Evolutionary conservation across 2,888 invertebrate species (phyloP).

Genomic region (Mamestra brassicae): DNA sequence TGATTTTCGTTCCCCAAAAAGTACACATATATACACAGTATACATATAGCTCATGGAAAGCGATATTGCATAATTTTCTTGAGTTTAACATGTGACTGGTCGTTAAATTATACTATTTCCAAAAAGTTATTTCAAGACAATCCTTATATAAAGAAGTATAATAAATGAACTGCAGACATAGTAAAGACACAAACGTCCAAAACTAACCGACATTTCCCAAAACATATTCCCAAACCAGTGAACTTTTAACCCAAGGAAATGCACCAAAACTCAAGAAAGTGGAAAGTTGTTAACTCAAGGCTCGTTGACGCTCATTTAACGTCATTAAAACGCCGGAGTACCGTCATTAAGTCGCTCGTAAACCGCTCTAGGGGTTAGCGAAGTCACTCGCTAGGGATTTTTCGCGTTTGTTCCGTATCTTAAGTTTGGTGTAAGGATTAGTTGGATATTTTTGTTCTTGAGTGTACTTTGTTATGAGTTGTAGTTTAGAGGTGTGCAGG

Average conservation of each 20-base stretch:
- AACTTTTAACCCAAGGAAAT: conserved; percentile 45
- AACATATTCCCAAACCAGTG: conserved; percentile 25
- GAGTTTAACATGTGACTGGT: too few relatives aligned
- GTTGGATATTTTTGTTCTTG: conserved; percentile 51
- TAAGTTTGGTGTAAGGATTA: conserved; percentile 54
- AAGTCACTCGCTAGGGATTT: conserved; percentile 73
- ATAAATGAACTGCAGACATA: neutral
- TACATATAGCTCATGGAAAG: too few relatives aligned
- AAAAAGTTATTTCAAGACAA: too few relatives aligned
- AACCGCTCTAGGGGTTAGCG: conserved; percentile 69
- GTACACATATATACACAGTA: too few relatives aligned
- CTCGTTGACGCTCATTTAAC: conserved; percentile 81
- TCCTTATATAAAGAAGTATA: neutral
- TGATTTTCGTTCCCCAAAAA: too few relatives aligned
- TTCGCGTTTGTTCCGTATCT: conserved; percentile 51
- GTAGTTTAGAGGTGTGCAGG: conserved; percentile 24
- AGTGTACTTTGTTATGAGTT: conserved; percentile 60
- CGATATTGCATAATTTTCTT: too few relatives aligned
- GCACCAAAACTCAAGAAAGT: conserved; percentile 66
- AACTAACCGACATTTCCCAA: neutral
- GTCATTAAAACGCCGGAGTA: conserved; percentile 79
- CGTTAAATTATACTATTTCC: too few relatives aligned
- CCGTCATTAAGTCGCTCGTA: conserved; percentile 76
- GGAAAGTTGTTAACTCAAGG: conserved; percentile 77
- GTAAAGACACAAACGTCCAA: neutral